phyloP scores from a whole-genome alignment of 2,113 vertebrate genomes.

The Vulpes lagopus region DNA sequence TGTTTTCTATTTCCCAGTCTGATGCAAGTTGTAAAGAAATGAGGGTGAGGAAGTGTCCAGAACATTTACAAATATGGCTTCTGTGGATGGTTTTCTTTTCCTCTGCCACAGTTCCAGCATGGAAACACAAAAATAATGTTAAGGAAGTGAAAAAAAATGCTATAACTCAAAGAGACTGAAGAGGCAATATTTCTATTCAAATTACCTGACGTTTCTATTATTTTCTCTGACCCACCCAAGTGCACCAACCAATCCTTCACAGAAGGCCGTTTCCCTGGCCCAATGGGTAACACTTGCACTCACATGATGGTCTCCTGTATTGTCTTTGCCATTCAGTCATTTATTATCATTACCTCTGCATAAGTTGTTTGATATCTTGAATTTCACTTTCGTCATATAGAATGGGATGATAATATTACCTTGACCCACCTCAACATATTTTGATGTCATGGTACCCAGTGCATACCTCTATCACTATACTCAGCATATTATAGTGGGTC shows the following conservation, averaged over 20 bases:
- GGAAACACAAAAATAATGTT: neutral
- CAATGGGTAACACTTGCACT: neutral
- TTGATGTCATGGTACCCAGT: neutral
- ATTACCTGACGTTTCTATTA: neutral
- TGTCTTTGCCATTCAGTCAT: neutral
- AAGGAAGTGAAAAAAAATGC: neutral
- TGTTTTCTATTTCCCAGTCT: neutral
- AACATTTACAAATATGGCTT: neutral
- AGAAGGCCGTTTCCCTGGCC: neutral
- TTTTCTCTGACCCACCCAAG: neutral
- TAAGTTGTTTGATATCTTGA: neutral
- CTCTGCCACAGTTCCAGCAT: neutral
- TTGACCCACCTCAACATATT: neutral
- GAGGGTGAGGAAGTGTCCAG: no score
- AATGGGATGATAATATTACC: neutral
- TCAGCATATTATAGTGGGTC: neutral
- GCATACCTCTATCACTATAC: neutral
- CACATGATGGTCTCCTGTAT: neutral
- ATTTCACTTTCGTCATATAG: neutral
- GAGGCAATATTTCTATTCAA: neutral
- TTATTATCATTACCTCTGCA: neutral
- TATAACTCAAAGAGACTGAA: neutral
- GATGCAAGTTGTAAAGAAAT: neutral
- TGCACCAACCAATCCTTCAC: neutral
- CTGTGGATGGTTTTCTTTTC: neutral